Evolutionary conservation across 2,113 vertebrate genomes (phyloP).

Genomic region (Hypanus sabinus): DNA sequence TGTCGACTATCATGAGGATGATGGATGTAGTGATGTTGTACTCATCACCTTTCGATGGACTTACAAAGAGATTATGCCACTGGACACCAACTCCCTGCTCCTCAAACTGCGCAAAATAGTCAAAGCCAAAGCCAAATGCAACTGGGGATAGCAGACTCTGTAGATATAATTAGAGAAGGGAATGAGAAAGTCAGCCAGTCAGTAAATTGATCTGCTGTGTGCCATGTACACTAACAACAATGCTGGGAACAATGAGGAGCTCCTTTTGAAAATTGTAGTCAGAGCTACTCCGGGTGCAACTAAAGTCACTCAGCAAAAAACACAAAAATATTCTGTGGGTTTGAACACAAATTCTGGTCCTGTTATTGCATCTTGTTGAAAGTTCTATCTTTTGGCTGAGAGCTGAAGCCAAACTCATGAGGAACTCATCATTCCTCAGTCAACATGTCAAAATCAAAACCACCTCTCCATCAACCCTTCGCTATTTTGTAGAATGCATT

Average conservation of each 20-base stretch:
- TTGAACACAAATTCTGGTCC: background rate
- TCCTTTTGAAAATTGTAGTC: background rate
- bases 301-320: background rate
- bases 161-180: slow-evolving; percentile 39
- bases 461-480: background rate
- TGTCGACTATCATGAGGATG: slow-evolving; percentile 80
- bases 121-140: slow-evolving; percentile 91
- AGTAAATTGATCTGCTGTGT: background rate
- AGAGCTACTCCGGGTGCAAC: background rate
- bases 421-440: background rate
- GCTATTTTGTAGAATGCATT: too few relatives aligned
- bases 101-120: slow-evolving; percentile 89
- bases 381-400: too few relatives aligned
- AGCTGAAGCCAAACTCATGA: too few relatives aligned
- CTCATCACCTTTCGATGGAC: slow-evolving; percentile 75
- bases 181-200: background rate
- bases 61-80: slow-evolving; percentile 84
- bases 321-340: too few relatives aligned
- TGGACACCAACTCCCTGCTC: slow-evolving; percentile 92
- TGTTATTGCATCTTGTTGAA: background rate
- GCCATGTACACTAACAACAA: background rate
- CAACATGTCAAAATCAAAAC: background rate
- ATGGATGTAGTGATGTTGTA: slow-evolving; percentile 80
- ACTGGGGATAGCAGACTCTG: slow-evolving; percentile 93
- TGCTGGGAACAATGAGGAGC: background rate